Conservation (phyloP, 2,113 vertebrate genomes). For the Anser brachyrhynchus region DNA sequence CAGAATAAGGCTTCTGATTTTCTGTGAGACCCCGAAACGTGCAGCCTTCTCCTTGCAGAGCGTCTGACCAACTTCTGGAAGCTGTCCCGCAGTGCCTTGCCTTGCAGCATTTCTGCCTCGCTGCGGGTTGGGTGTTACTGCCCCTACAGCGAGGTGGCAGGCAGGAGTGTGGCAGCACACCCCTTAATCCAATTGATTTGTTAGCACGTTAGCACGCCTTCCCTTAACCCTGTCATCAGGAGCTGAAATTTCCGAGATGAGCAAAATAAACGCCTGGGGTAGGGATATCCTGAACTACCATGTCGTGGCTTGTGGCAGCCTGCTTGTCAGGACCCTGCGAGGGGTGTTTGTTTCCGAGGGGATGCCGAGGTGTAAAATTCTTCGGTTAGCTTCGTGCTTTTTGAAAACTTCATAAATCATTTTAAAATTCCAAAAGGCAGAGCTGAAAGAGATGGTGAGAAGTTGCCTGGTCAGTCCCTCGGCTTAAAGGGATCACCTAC, state of each 20-base stretch:
- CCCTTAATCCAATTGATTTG: not conserved
- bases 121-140: not conserved
- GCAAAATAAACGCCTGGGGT: not conserved
- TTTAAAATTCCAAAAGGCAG: not conserved
- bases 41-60: not conserved
- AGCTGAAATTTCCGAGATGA: not conserved
- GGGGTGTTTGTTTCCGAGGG: not conserved
- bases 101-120: not conserved
- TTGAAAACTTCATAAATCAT: not conserved
- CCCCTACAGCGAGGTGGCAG: not conserved
- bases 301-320: fast-evolving
- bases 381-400: not conserved
- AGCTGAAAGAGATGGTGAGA: not conserved
- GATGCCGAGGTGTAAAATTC: not conserved
- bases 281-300: not conserved
- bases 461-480: not conserved
- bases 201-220: not conserved
- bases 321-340: not conserved
- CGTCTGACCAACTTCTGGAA: not conserved
- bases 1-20: not conserved
- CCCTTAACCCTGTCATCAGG: not conserved
- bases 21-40: not conserved
- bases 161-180: not conserved
- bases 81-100: fast-evolving
- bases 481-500: fast-evolving